phyloP scores from a whole-genome alignment of 2,797 vertebrate genomes.

The Petrocephalus schoutedeni region DNA sequence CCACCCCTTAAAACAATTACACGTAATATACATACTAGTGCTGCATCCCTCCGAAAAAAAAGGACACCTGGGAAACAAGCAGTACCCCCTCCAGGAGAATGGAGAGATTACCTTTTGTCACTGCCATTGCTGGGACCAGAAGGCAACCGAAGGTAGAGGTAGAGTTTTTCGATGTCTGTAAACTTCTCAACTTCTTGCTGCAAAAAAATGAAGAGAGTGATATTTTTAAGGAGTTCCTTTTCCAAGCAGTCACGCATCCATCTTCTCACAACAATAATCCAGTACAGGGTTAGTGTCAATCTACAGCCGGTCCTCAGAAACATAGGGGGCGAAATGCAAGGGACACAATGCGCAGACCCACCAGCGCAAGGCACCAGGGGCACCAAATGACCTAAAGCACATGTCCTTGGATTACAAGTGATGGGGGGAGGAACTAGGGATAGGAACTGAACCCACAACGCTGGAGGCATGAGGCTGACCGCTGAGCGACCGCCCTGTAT shows the following conservation, averaged over 20 bases:
- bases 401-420: not conserved
- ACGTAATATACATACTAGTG: not conserved
- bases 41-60: not conserved
- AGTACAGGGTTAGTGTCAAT: not conserved
- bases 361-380: not conserved
- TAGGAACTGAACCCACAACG: not conserved
- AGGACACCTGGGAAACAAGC: not conserved
- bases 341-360: not conserved
- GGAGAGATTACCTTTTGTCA: slow-evolving; percentile 70
- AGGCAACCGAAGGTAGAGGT: slow-evolving; percentile 92
- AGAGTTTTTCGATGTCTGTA: slow-evolving; percentile 92
- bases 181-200: slow-evolving; percentile 93
- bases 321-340: not conserved
- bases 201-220: slow-evolving; percentile 25
- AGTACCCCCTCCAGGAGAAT: not conserved
- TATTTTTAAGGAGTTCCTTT: not conserved
- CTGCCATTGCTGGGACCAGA: slow-evolving; percentile 77
- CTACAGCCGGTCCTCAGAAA: not conserved
- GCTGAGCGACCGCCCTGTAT: not conserved
- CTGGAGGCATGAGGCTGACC: not conserved
- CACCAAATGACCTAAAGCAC: not conserved
- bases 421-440: not conserved
- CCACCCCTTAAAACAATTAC: not conserved
- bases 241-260: not conserved
- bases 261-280: not conserved